Percentiles rank a stretch among this genome's conserved stretches.
Conservation (phyloP, 2,888 invertebrate genomes). For the Erynnis tages region DNA sequence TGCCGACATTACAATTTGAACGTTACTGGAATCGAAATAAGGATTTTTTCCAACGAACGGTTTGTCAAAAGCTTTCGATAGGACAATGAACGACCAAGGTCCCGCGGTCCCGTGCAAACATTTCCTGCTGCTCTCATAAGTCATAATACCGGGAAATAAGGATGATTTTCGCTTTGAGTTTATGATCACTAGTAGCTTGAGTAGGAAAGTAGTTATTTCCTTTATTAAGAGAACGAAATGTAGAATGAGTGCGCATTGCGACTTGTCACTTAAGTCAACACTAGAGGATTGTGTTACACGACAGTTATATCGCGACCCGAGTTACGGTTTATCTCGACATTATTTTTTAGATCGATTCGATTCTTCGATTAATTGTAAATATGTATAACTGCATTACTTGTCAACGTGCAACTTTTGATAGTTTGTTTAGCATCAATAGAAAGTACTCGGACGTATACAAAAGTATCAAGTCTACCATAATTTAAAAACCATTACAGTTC, state of each 20-base stretch:
- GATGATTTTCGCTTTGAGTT: conserved; percentile 13
- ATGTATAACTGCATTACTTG: conserved; percentile 6
- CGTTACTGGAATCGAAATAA: neutral
- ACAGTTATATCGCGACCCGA: conserved; percentile 1
- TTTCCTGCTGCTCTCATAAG: conserved; percentile 1
- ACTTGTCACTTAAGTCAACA: conserved; percentile 13
- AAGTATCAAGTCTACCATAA: no score
- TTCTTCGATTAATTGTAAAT: conserved; percentile 8
- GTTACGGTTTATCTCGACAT: conserved; percentile 3
- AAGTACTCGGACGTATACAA: no score
- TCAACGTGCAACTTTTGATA: neutral
- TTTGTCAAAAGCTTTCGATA: conserved; percentile 18
- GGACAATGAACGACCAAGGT: conserved; percentile 29
- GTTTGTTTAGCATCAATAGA: neutral
- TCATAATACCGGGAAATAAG: conserved; percentile 2
- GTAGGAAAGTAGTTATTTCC: conserved; percentile 44
- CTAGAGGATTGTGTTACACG: conserved; percentile 5
- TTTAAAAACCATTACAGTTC: no score
- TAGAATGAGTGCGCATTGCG: conserved; percentile 32
- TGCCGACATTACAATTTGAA: neutral
- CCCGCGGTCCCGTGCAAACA: conserved; percentile 2
- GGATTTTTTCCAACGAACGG: conserved; percentile 5
- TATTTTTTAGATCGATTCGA: neutral
- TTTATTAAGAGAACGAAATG: conserved; percentile 36
- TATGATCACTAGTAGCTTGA: no score